Evolutionary conservation across 2,797 vertebrate species (phyloP).

Genomic region (Mormyrus proboscirostris): DNA sequence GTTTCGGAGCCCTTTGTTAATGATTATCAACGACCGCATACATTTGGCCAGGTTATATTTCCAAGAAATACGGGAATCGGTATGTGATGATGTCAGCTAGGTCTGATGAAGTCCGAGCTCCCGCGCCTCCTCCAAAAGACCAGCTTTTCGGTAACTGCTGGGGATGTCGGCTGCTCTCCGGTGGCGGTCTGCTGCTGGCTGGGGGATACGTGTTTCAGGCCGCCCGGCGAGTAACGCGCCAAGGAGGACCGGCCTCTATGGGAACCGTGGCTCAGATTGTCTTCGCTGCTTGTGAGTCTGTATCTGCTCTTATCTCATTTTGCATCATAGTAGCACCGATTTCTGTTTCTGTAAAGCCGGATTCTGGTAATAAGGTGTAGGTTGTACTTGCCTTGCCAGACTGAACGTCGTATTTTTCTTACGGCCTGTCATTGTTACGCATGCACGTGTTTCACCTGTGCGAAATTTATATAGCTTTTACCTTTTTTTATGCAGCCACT

Average conservation of each 20-base stretch:
- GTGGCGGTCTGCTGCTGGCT: constrained; percentile 44
- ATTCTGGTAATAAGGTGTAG: not conserved
- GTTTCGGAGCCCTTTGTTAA: not conserved
- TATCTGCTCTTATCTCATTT: not conserved
- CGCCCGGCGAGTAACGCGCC: constrained; percentile 39
- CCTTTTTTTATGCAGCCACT: not conserved
- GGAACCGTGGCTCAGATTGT: constrained; percentile 48
- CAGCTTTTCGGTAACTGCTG: constrained; percentile 45
- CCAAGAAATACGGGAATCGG: not conserved
- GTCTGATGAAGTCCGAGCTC: not conserved
- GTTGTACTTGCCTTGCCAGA: not conserved
- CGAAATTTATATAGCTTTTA: not conserved
- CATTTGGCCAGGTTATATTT: not conserved
- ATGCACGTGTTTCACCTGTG: not conserved
- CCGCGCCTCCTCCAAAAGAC: not conserved
- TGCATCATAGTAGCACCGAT: not conserved
- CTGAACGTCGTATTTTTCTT: not conserved
- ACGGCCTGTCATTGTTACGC: not conserved
- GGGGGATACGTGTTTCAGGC: constrained; percentile 51
- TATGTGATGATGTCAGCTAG: constrained; percentile 8
- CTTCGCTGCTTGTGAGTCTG: constrained; percentile 53
- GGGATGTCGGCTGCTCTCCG: constrained; percentile 56
- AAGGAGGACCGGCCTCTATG: constrained; percentile 33
- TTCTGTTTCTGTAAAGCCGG: not conserved
- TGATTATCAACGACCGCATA: not conserved